phyloP scores from a whole-genome alignment of 2,888 invertebrate genomes.

The Sialis fuliginosa region DNA sequence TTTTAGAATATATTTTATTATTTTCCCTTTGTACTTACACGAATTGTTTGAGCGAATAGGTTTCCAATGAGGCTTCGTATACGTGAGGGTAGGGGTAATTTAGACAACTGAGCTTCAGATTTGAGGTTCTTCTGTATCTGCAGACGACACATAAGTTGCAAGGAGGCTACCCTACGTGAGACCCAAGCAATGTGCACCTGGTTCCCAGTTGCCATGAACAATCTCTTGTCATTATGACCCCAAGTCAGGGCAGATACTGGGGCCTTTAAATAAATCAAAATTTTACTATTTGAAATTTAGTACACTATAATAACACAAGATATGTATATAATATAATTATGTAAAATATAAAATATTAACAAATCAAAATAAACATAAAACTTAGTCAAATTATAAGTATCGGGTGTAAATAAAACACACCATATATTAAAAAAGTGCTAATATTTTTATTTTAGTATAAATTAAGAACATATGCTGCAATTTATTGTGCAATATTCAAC shows the following conservation, averaged over 20 bases:
- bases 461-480: no score
- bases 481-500: no score
- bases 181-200: conserved; percentile 89
- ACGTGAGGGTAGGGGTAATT: conserved; percentile 73
- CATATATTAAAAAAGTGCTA: no score
- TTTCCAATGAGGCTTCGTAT: conserved; percentile 71
- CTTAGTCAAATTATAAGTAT: no score
- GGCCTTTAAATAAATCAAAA: conserved; percentile 31
- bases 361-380: no score
- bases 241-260: conserved; percentile 88
- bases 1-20: not conserved
- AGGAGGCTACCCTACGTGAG: conserved; percentile 71
- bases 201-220: conserved; percentile 86
- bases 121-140: conserved; percentile 58
- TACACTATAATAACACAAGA: no score
- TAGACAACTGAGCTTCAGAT: conserved; percentile 54
- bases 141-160: conserved; percentile 77
- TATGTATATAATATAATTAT: no score
- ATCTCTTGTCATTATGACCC: conserved; percentile 93
- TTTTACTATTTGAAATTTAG: not conserved
- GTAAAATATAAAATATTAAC: no score
- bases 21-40: conserved; percentile 37
- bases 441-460: no score
- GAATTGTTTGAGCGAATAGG: conserved; percentile 83
- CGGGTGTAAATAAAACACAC: no score